Conservation (phyloP, 2,113 vertebrate species). For the Noctilio leporinus region DNA sequence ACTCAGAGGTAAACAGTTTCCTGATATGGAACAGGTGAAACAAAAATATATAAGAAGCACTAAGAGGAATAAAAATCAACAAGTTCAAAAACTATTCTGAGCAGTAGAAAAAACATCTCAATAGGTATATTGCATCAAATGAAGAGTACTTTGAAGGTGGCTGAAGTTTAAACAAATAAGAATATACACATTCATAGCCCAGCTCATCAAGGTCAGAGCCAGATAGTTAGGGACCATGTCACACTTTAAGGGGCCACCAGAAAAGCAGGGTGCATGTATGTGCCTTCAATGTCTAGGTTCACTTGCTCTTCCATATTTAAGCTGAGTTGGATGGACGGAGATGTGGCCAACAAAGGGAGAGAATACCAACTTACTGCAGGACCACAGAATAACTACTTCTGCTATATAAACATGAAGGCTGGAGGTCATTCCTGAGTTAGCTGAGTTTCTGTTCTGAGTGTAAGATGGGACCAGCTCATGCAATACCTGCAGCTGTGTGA, state of each 20-base stretch:
- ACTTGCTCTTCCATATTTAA: not conserved
- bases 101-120: too few relatives aligned
- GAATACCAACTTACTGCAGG: not conserved
- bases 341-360: not conserved
- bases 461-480: not conserved
- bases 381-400: not conserved
- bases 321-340: not conserved
- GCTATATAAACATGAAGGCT: not conserved
- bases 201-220: not conserved
- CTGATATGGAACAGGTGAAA: too few relatives aligned
- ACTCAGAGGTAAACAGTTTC: too few relatives aligned
- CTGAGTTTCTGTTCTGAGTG: not conserved
- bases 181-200: too few relatives aligned
- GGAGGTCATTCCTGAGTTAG: not conserved
- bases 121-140: too few relatives aligned
- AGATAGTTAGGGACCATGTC: not conserved
- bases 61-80: too few relatives aligned
- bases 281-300: not conserved
- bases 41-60: too few relatives aligned
- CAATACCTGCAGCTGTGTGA: accelerated
- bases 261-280: accelerated
- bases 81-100: too few relatives aligned
- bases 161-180: too few relatives aligned
- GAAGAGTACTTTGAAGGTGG: too few relatives aligned
- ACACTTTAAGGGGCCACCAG: not conserved